phyloP scores from a whole-genome alignment of 2,888 invertebrate species.

The Drosophila barbarae region DNA sequence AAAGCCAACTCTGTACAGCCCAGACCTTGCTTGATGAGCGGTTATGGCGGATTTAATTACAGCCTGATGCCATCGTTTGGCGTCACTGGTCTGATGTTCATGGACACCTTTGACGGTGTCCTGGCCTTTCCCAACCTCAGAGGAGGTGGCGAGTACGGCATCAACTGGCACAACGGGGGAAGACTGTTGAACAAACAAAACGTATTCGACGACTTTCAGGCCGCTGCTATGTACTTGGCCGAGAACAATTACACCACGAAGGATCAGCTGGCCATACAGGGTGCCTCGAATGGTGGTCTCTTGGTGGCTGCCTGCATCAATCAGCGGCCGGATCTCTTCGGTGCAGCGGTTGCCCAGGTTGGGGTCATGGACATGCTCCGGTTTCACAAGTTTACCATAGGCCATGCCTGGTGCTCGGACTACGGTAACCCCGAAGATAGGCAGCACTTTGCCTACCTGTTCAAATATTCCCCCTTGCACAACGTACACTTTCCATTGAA shows the following conservation, averaged over 20 bases:
- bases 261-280: slow-evolving; percentile 90
- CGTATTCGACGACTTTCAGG: slow-evolving; percentile 97
- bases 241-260: slow-evolving; percentile 87
- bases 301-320: slow-evolving; percentile 96
- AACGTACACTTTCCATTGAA: slow-evolving; percentile 87
- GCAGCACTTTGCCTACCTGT: slow-evolving; percentile 91
- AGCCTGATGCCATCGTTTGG: slow-evolving; percentile 94
- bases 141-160: slow-evolving; percentile 98
- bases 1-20: slow-evolving; percentile 81
- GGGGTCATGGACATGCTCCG: slow-evolving; percentile 98
- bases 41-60: slow-evolving; percentile 98
- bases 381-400: slow-evolving; percentile 98
- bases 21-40: slow-evolving; percentile 91
- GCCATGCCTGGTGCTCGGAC: slow-evolving; percentile 97
- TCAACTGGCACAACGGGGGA: slow-evolving; percentile 97
- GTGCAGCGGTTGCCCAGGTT: slow-evolving; percentile 95
- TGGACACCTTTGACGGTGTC: slow-evolving; percentile 93
- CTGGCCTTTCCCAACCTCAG: slow-evolving; percentile 96
- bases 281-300: slow-evolving; percentile 98
- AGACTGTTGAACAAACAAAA: slow-evolving; percentile 96
- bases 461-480: slow-evolving; percentile 95
- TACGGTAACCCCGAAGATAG: slow-evolving; percentile 94
- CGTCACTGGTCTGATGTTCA: slow-evolving; percentile 90
- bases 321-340: slow-evolving; percentile 96
- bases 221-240: slow-evolving; percentile 93